Evolutionary conservation across 1,140 invertebrate species (phyloP).

Genomic region (Hyles vespertilio): DNA sequence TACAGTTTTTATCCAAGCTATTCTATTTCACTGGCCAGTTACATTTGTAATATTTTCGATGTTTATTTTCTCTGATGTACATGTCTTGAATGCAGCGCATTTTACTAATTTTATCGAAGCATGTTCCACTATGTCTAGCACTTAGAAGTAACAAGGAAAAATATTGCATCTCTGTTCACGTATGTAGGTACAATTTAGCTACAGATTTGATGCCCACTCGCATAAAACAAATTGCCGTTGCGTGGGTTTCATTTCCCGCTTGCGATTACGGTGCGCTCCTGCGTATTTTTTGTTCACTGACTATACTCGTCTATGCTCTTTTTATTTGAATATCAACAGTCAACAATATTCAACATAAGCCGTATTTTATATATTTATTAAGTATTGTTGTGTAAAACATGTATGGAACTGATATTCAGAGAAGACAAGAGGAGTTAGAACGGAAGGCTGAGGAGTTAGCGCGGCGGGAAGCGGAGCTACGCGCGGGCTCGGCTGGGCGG

Average conservation of each 20-base stretch:
- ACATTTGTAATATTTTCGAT: too few species aligned
- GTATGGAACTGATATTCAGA: slow-evolving; percentile 70
- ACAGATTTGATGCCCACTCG: slow-evolving; percentile 3
- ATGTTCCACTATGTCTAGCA: too few species aligned
- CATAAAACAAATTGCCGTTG: slow-evolving; percentile 11
- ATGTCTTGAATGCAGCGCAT: too few species aligned
- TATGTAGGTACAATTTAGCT: not conserved
- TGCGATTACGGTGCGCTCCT: not conserved
- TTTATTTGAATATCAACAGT: too few species aligned
- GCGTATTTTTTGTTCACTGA: not conserved
- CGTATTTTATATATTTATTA: too few species aligned
- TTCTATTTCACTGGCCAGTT: too few species aligned
- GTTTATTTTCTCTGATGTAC: too few species aligned
- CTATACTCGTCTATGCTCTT: not conserved
- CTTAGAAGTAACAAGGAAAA: too few species aligned
- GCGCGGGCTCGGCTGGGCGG: slow-evolving; percentile 81
- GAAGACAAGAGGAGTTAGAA: slow-evolving; percentile 90
- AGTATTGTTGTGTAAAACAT: slow-evolving; percentile 6
- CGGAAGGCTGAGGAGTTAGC: slow-evolving; percentile 91
- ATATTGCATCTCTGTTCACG: too few species aligned
- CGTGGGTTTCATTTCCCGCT: slow-evolving; percentile 18
- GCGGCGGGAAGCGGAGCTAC: slow-evolving; percentile 91
- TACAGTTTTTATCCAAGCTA: too few species aligned
- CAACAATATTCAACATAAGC: too few species aligned
- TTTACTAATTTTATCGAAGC: too few species aligned